Evolutionary conservation across 1,140 invertebrate species (phyloP), one percentile per base, ranked within the genome.

Genomic region (Drosophila nikananu): DNA sequence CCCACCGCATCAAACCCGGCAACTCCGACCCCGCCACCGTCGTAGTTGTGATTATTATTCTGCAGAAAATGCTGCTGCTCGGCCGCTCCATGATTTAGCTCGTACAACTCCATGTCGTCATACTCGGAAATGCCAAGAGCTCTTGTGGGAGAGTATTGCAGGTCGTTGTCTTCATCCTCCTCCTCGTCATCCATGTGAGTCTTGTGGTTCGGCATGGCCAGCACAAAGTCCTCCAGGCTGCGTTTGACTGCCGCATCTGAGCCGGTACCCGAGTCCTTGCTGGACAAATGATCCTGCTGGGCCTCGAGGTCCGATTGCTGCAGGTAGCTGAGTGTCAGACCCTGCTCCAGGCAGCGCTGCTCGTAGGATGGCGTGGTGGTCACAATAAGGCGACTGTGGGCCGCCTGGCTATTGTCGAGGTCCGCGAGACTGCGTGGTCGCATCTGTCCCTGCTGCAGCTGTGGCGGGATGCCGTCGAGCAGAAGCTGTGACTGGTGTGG

Each of bases 241-340:
- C 91, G 91, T 52, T 92, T 92, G 6, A 91, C 86, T 0, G 91
- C 91, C 21, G 91, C 89, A 84, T 92, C 91, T 0, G 91, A 92
- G 10, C 91, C 91, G 1, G 87, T 92, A 19, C 91, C 91, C 9
- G 91, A 92, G 48, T 92, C 91, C 51, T 92, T 92, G 74, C 91
- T 92, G 2, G 91, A 92, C 13, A 92, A 51, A 74, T 91, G 91
- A 81, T 92, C 91, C 61, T 90, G 91, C 32, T 90, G 83, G 2
- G 71, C 32, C n/a, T 91, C 91, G n/a, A 68, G 30, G 19, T 81
- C 84, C 13, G 78, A 58, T 25, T 89, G 89, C 35, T 80, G 82
- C 46, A 92, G 49, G 27, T 84, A 92, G 49, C 68, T 76, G 0
- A 90, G 64, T 4, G 82, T 86, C 3, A 92, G 58, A 5, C 83